These are phyloP conservation scores for Umimayanthus chanpuru DNA, from an alignment of 92 coral and sea anemone genomes.

Conservation along the genomic window DNA sequence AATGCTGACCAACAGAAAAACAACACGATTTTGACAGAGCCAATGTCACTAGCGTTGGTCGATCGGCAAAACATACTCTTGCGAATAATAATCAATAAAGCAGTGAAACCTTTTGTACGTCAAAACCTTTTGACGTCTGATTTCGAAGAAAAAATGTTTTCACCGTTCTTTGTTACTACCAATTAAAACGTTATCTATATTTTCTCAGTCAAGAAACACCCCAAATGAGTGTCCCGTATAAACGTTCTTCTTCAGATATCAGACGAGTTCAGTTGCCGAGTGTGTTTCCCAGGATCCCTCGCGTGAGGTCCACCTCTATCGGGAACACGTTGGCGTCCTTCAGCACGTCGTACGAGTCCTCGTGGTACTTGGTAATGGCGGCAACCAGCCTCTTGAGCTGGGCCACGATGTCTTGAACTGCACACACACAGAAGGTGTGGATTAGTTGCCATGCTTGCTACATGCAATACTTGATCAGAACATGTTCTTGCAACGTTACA, in stretches of 20 bases:
- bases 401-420: conserved; percentile 98
- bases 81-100: no score
- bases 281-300: conserved; percentile 95
- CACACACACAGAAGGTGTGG: conserved; percentile 30
- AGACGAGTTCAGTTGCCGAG: conserved; percentile 37
- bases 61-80: no score
- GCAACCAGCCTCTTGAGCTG: conserved; percentile 95
- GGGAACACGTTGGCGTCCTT: conserved; percentile 99
- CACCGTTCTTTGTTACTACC: background rate
- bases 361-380: conserved; percentile 92
- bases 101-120: background rate
- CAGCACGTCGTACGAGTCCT: conserved; percentile 77
- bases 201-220: background rate
- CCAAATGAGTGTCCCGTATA: background rate
- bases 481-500: background rate
- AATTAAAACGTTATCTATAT: background rate
- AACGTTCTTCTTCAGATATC: background rate
- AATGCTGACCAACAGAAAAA: no score
- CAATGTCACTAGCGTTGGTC: no score
- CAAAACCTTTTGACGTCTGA: background rate
- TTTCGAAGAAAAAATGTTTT: background rate
- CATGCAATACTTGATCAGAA: background rate
- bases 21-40: no score
- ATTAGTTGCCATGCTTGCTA: background rate
- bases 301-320: conserved; percentile 95